Conservation (phyloP, 1,140 invertebrate genomes). For the Eumaeus atala region DNA sequence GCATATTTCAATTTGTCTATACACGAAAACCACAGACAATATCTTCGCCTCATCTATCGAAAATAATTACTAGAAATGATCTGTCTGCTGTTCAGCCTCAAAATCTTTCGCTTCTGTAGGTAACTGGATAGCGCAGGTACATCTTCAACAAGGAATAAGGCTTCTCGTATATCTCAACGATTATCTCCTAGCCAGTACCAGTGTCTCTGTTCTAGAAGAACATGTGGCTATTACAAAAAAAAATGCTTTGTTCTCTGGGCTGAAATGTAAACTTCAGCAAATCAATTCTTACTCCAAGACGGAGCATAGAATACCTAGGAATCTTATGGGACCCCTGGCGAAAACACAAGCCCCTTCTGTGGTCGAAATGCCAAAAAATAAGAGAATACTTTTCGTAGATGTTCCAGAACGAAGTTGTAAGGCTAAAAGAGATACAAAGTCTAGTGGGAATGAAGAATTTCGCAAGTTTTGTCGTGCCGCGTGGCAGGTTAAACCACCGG, state of each 20-base stretch:
- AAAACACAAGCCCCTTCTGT: constrained; percentile 1
- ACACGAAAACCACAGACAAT: no score
- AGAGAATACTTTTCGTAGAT: neutral
- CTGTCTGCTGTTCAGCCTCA: no score
- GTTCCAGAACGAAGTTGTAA: neutral
- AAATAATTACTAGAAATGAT: no score
- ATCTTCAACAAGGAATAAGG: constrained; percentile 10
- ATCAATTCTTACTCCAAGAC: neutral
- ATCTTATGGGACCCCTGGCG: constrained; percentile 1
- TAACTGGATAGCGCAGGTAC: no score
- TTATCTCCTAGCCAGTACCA: constrained; percentile 4
- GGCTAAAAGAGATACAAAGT: neutral
- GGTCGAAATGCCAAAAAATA: neutral
- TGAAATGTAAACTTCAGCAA: constrained; percentile 5
- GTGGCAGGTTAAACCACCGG: neutral
- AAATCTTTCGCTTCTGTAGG: no score
- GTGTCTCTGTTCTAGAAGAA: constrained; percentile 3
- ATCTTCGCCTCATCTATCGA: no score
- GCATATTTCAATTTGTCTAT: no score
- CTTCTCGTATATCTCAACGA: constrained; percentile 18
- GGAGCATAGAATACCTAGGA: neutral
- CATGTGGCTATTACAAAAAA: no score
- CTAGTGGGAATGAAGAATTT: constrained; percentile 3
- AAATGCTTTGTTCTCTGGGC: neutral
- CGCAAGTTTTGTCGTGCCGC: neutral